phyloP scores from a whole-genome alignment of 2,888 invertebrate species.

The Metalampra italica region DNA sequence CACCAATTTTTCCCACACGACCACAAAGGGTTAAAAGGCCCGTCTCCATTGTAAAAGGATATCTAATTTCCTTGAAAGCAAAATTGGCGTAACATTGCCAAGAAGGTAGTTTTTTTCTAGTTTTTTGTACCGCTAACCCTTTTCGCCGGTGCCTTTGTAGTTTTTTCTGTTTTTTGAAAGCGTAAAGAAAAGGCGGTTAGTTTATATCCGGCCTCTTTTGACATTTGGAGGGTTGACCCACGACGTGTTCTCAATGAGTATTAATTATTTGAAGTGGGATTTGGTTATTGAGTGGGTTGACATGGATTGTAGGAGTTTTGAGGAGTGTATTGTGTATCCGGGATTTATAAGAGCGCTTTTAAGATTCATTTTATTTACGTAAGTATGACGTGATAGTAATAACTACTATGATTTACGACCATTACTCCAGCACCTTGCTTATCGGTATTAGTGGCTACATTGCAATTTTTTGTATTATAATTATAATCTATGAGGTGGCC shows the following conservation, averaged over 20 bases:
- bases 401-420: too few species aligned
- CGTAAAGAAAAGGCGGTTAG: conserved; percentile 78
- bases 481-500: too few species aligned
- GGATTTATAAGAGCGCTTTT: conserved; percentile 3
- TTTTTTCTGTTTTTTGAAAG: conserved; percentile 53
- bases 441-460: too few species aligned
- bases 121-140: conserved; percentile 57
- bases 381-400: too few species aligned
- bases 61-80: conserved; percentile 78
- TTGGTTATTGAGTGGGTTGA: conserved; percentile 50
- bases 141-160: conserved; percentile 59
- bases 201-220: conserved; percentile 75
- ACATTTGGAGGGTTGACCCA: conserved; percentile 66
- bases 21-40: conserved; percentile 64
- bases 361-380: too few species aligned
- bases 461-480: too few species aligned
- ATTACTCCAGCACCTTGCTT: too few species aligned
- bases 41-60: conserved; percentile 68
- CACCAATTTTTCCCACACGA: conserved; percentile 66
- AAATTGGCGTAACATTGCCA: conserved; percentile 76
- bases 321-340: conserved; percentile 18
- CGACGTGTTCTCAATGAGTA: conserved; percentile 65
- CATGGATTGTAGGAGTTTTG: conserved; percentile 40
- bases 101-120: conserved; percentile 37
- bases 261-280: conserved; percentile 75